Evolutionary conservation across 92 coral and sea anemone species (phyloP).

Genomic region (Heteractis magnifica): DNA sequence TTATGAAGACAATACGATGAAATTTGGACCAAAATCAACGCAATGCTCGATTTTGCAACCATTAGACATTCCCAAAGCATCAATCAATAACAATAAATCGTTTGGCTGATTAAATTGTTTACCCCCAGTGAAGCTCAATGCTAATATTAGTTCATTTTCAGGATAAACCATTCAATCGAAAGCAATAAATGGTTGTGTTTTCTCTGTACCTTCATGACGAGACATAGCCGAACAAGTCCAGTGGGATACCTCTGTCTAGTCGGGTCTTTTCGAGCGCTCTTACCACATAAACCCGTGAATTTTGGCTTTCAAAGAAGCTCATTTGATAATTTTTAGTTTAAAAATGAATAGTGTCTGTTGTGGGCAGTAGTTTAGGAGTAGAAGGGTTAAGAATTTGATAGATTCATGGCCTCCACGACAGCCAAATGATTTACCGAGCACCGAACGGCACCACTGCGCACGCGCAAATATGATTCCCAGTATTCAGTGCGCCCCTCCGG

Average conservation of each 20-base stretch:
- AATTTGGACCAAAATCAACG: not conserved
- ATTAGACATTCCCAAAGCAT: not conserved
- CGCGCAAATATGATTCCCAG: constrained; percentile 29
- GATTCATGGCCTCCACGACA: constrained; percentile 23
- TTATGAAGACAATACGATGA: not conserved
- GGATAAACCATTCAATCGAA: constrained; percentile 3
- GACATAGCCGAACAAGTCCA: constrained; percentile 67
- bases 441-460: constrained; percentile 23
- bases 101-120: not conserved
- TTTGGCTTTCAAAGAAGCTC: constrained; percentile 37
- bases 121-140: not conserved
- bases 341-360: constrained; percentile 2
- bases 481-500: constrained; percentile 26
- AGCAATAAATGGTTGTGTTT: constrained; percentile 1
- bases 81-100: not conserved
- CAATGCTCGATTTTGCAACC: not conserved
- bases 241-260: constrained; percentile 12
- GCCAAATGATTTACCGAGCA: constrained; percentile 23
- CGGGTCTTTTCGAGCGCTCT: constrained; percentile 17
- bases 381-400: constrained; percentile 27
- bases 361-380: not conserved
- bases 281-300: constrained; percentile 15
- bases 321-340: constrained; percentile 33
- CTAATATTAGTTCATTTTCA: constrained; percentile 2
- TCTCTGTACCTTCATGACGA: constrained; percentile 93